phyloP scores from a whole-genome alignment of 1,140 invertebrate species.

The Sinella curviseta region DNA sequence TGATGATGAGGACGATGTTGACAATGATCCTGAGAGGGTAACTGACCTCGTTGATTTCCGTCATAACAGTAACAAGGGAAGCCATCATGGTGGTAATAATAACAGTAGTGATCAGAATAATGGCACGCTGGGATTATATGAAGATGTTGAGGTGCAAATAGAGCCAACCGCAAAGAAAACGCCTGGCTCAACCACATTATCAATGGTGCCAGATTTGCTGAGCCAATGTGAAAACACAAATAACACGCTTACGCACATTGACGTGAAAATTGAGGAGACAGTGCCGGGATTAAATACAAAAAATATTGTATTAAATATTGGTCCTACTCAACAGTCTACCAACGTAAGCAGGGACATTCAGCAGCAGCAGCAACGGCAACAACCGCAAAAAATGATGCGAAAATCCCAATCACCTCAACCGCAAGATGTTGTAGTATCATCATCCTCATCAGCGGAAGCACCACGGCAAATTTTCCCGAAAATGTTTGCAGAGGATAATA shows the following conservation, averaged over 20 bases:
- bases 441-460: neutral
- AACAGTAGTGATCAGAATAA: neutral
- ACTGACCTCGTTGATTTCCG: constrained; percentile 31
- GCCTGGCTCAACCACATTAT: constrained; percentile 29
- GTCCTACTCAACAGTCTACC: neutral
- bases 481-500: constrained; percentile 41
- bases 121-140: constrained; percentile 13
- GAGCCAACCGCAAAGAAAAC: constrained; percentile 9
- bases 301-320: neutral
- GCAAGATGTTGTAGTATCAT: neutral
- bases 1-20: constrained; percentile 1
- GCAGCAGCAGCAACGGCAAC: neutral
- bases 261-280: constrained; percentile 39
- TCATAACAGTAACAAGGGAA: constrained; percentile 8
- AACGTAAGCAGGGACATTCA: neutral
- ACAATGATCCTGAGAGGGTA: neutral
- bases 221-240: constrained; percentile 43
- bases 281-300: neutral
- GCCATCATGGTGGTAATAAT: neutral
- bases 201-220: constrained; percentile 48
- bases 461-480: constrained; percentile 44
- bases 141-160: constrained; percentile 38
- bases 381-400: neutral
- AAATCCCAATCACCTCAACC: constrained; percentile 25
- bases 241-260: constrained; percentile 41